Conservation (phyloP, 1,140 invertebrate genomes). For the Dendroctonus ponderosae region DNA sequence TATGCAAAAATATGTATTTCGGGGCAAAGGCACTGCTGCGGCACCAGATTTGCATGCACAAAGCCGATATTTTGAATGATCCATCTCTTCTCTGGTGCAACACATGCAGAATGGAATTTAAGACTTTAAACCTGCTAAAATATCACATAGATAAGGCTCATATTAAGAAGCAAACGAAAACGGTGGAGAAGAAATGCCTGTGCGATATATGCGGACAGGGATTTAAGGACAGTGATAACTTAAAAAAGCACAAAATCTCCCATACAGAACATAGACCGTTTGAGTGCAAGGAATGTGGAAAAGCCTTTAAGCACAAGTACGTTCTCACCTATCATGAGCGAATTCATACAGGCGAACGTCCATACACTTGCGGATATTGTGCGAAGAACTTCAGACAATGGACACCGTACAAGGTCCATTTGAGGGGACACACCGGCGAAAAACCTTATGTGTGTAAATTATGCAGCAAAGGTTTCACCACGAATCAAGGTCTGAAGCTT, state of each 20-base stretch:
- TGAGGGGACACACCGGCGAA: slow-evolving; percentile 45
- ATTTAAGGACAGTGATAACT: slow-evolving; percentile 58
- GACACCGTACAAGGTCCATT: slow-evolving; percentile 53
- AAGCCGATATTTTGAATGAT: slow-evolving; percentile 48
- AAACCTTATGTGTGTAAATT: slow-evolving; percentile 30
- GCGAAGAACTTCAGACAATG: slow-evolving; percentile 54
- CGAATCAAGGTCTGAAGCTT: slow-evolving; percentile 31
- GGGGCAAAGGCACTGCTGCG: slow-evolving; percentile 17
- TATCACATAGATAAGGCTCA: slow-evolving; percentile 28
- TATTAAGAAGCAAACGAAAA: slow-evolving; percentile 36
- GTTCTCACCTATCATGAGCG: slow-evolving; percentile 58
- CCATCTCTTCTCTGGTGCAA: slow-evolving; percentile 32
- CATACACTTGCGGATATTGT: slow-evolving; percentile 55
- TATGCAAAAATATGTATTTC: slow-evolving; percentile 17
- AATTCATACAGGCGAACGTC: slow-evolving; percentile 57
- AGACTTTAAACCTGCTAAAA: slow-evolving; percentile 19
- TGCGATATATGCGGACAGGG: slow-evolving; percentile 57
- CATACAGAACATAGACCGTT: slow-evolving; percentile 55
- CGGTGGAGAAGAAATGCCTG: slow-evolving; percentile 46
- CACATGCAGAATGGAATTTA: slow-evolving; percentile 50
- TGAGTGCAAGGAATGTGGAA: slow-evolving; percentile 54
- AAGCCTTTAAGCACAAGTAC: slow-evolving; percentile 55
- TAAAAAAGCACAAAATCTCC: slow-evolving; percentile 61
- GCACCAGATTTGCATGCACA: slow-evolving; percentile 28
- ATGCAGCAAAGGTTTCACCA: slow-evolving; percentile 30